phyloP scores from a whole-genome alignment of 2,888 invertebrate genomes.

The Meganola albula region DNA sequence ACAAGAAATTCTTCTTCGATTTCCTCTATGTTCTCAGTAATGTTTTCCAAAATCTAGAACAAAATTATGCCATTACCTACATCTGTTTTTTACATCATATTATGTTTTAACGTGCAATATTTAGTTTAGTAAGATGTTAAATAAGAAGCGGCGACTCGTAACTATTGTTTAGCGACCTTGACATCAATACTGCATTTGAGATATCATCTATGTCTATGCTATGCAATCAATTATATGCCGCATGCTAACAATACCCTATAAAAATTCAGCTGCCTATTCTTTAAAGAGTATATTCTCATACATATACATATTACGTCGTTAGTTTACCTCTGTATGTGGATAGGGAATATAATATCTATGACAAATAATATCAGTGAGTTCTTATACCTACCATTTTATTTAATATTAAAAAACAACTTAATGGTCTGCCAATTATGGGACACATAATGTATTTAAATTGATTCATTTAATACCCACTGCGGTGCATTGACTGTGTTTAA shows the following conservation, averaged over 20 bases:
- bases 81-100: not conserved
- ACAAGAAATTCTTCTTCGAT: constrained; percentile 89
- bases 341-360: no score
- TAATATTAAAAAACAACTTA: no score
- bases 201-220: constrained; percentile 62
- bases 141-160: constrained; percentile 40
- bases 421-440: no score
- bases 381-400: no score
- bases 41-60: constrained; percentile 82
- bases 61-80: not conserved
- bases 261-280: constrained; percentile 35
- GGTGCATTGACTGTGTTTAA: no score
- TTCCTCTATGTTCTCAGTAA: constrained; percentile 88
- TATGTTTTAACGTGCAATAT: constrained; percentile 14
- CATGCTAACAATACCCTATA: constrained; percentile 56
- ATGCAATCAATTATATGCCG: constrained; percentile 52
- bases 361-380: no score
- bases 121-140: constrained; percentile 27
- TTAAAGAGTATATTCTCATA: constrained; percentile 22
- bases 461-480: no score
- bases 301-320: no score
- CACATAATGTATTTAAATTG: no score
- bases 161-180: constrained; percentile 64
- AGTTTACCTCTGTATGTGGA: no score
- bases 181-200: constrained; percentile 57